Conservation (phyloP, 1,140 invertebrate genomes). For the Pseudomyrmex dendroicus region DNA sequence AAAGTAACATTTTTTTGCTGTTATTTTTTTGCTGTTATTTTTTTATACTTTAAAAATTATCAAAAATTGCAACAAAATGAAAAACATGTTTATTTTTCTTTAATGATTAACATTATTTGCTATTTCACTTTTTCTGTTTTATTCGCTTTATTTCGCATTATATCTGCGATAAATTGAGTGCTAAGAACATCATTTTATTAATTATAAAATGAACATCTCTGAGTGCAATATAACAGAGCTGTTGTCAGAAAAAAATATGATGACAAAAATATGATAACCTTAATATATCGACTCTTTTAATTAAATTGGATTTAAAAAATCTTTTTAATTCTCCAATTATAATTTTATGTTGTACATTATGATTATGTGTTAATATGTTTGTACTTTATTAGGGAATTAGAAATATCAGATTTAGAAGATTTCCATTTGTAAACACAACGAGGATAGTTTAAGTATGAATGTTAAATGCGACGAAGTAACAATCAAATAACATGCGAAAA, state of each 20-base stretch:
- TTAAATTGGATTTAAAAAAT: no score
- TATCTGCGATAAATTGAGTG: constrained; percentile 14
- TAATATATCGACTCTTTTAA: neutral
- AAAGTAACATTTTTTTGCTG: constrained; percentile 7
- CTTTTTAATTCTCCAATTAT: no score
- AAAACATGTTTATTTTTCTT: constrained; percentile 24
- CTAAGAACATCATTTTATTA: constrained; percentile 34
- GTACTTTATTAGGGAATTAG: no score
- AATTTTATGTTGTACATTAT: no score
- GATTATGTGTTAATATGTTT: no score
- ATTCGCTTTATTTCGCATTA: neutral
- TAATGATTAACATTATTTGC: constrained; percentile 6
- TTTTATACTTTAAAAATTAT: neutral
- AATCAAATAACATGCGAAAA: constrained; percentile 15
- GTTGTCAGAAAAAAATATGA: neutral
- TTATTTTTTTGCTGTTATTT: constrained; percentile 19
- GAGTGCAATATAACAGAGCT: constrained; percentile 28
- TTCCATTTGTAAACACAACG: constrained; percentile 22
- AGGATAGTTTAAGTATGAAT: neutral
- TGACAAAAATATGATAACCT: constrained; percentile 10
- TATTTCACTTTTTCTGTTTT: neutral
- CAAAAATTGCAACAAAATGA: neutral
- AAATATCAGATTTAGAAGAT: constrained; percentile 1
- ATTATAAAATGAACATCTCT: neutral
- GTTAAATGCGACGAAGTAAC: neutral